Conservation (phyloP, 2,113 vertebrate genomes). For the Isichthys henryi region DNA sequence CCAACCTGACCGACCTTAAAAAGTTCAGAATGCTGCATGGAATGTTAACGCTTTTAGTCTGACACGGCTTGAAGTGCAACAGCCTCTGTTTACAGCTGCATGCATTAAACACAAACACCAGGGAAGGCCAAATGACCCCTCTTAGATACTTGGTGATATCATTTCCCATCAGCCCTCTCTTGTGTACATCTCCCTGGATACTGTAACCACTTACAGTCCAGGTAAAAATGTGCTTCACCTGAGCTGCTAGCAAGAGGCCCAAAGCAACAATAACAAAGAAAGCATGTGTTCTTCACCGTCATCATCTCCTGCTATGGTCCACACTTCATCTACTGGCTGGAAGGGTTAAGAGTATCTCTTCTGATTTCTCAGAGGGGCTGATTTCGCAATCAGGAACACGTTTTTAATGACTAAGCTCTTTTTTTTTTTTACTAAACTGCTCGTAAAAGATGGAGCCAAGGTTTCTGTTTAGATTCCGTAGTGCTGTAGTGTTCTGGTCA, state of each 20-base stretch:
- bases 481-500: background rate
- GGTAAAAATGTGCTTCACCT: background rate
- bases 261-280: background rate
- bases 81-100: background rate
- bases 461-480: background rate
- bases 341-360: background rate
- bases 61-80: background rate
- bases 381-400: background rate
- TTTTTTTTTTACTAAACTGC: background rate
- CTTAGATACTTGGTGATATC: background rate
- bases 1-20: background rate
- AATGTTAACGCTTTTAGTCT: background rate
- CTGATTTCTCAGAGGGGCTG: background rate
- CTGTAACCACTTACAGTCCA: background rate
- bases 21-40: conserved; percentile 2
- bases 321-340: background rate
- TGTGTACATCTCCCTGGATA: background rate
- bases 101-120: background rate
- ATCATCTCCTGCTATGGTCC: background rate
- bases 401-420: background rate
- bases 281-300: background rate
- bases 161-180: background rate
- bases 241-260: background rate
- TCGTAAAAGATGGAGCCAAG: background rate
- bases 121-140: background rate